Evolutionary conservation across 2,888 invertebrate species (phyloP).

Genomic region (Leptothorax acervorum): DNA sequence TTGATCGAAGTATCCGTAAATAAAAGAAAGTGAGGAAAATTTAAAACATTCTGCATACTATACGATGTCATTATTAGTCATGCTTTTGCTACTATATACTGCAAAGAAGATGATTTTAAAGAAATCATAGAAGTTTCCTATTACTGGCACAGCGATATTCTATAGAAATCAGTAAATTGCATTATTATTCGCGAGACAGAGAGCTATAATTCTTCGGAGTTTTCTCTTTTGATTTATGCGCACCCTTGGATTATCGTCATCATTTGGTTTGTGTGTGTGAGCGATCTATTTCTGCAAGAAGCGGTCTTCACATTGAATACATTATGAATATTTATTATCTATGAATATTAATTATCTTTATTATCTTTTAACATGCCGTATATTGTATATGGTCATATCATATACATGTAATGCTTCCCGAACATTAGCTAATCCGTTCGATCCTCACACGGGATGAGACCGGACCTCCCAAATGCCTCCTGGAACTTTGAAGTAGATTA

Average conservation of each 20-base stretch:
- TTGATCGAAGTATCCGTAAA: not conserved
- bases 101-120: not conserved
- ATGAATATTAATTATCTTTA: conserved; percentile 38
- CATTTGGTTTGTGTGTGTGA: conserved; percentile 76
- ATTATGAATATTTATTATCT: conserved; percentile 34
- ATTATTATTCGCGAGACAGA: not conserved
- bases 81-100: not conserved
- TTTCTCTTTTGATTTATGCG: conserved; percentile 62
- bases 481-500: conserved; percentile 69
- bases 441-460: conserved; percentile 38
- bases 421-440: conserved; percentile 49
- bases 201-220: conserved; percentile 35
- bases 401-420: conserved; percentile 51
- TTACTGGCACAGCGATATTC: not conserved
- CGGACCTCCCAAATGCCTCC: conserved; percentile 59
- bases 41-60: not conserved
- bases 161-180: conserved; percentile 32
- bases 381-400: conserved; percentile 30
- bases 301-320: conserved; percentile 39
- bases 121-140: not conserved
- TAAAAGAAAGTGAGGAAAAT: not conserved
- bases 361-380: conserved; percentile 37
- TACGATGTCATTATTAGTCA: too few relatives aligned
- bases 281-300: conserved; percentile 62
- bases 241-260: conserved; percentile 61